Evolutionary conservation across 2,797 vertebrate genomes (phyloP).

Genomic region (Pitangus sulphuratus): DNA sequence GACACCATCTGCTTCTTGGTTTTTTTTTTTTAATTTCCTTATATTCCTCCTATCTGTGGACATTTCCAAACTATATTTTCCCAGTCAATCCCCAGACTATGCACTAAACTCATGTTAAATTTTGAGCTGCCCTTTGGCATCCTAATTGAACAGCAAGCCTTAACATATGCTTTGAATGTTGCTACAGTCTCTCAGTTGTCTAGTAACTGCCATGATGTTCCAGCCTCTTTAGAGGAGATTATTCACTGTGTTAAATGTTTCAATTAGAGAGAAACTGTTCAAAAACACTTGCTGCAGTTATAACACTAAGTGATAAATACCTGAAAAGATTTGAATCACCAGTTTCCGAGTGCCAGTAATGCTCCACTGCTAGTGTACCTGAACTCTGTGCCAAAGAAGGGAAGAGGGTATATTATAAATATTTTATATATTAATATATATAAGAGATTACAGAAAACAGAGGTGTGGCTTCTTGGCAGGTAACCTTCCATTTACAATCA

Average conservation of each 20-base stretch:
- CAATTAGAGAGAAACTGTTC: neutral
- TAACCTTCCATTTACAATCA: neutral
- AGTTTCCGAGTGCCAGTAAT: neutral
- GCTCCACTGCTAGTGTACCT: neutral
- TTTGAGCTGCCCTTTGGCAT: conserved; percentile 12
- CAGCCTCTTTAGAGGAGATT: neutral
- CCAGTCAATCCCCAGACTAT: neutral
- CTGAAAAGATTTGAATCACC: neutral
- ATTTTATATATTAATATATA: too few species aligned
- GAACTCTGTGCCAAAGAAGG: neutral
- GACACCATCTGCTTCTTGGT: neutral
- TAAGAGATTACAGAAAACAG: neutral
- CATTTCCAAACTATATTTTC: conserved; percentile 17
- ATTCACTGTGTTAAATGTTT: neutral
- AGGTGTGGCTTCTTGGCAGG: neutral
- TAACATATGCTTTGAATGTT: conserved; percentile 3
- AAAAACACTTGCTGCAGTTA: neutral
- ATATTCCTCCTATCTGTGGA: neutral
- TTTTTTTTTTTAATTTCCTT: neutral
- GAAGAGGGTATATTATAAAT: neutral
- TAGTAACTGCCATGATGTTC: neutral
- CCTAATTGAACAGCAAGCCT: neutral
- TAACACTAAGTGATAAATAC: neutral
- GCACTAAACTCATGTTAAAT: neutral
- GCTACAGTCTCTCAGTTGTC: neutral